Evolutionary conservation across 2,888 invertebrate species (phyloP), one percentile per base, ranked within the genome.

Genomic region (Lithophane leautieri): DNA sequence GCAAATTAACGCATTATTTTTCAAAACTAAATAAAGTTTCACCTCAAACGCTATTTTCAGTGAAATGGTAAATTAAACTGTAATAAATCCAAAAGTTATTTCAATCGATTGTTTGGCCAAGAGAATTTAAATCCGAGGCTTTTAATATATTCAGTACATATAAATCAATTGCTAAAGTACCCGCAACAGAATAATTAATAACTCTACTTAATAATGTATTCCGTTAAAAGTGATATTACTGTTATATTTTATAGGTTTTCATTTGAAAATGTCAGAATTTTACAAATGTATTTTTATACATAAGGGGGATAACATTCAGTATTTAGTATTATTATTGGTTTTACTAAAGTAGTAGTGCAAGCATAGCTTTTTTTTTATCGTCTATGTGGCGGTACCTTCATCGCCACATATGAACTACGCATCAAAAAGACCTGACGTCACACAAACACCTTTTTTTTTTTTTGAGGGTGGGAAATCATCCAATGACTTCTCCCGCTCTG

Each of bases 161-260:
- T 61, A 76, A 70, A 72, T 62, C 68, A 73, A 76, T 81, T 75
- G 74, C 73, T 76, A 71, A 70, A 76, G 63, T 78, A 62, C 16
- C 12, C 69, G 66, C 69, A 70, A 74, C 72, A 70, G 84, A 78
- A 84, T 83, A 78, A 80, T 78, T 73, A 79, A 76, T 71, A 68
- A 62, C 58, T 50, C 58, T 52, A 61, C 8, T 4, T 47, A 28
- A 61, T 83, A 77, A 77, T 79, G 34, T 73, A 79, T 79, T 72
- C 67, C 54, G 74, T 74, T 79, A 74, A n/a, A 61, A 16, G 44
- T 58, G 11, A 28, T 40, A 65, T 58, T 9, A 16, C 9, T 54
- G 7, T 34, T 66, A 44, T 44, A 19, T 8, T 44, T 60, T 62
- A 68, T 50, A 11, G 19, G 22, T 22, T 42, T 34, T 61, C 8